A percentile compares a stretch with the other conserved stretches of the same genome.
Conservation (phyloP, 2,797 vertebrate species). For the Anas capensis region DNA sequence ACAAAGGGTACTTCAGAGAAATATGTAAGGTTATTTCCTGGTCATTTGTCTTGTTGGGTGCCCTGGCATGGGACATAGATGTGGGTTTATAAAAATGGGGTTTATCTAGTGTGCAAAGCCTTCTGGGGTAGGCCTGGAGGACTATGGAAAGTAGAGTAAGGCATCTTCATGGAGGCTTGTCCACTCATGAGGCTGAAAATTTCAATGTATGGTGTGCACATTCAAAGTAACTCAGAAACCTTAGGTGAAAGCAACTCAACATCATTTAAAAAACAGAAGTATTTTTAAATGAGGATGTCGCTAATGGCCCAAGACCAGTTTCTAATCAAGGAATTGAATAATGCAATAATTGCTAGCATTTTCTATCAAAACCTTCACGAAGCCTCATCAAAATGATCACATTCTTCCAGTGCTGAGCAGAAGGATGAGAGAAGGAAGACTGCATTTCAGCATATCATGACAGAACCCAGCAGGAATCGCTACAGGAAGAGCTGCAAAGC, state of each 20-base stretch:
- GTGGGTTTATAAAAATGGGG: too few species aligned
- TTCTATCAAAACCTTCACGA: conserved; percentile 45
- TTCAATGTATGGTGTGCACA: rapidly evolving
- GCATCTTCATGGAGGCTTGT: background rate
- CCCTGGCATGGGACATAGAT: rapidly evolving
- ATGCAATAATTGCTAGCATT: conserved; percentile 1
- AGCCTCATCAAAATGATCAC: conserved; percentile 20
- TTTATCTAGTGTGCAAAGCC: background rate
- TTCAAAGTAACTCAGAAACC: background rate
- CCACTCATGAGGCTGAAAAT: rapidly evolving
- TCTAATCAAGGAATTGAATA: conserved; percentile 2
- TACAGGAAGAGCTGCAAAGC: conserved; percentile 56
- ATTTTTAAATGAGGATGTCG: background rate
- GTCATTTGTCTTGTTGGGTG: background rate
- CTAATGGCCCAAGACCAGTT: background rate
- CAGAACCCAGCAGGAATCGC: conserved; percentile 69
- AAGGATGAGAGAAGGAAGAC: conserved; percentile 37
- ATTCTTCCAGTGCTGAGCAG: conserved; percentile 29
- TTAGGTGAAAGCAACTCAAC: background rate
- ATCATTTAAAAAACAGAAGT: background rate
- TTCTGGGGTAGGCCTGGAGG: background rate
- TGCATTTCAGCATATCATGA: conserved; percentile 52
- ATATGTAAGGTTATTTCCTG: background rate
- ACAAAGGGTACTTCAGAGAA: background rate
- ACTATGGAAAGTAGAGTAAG: background rate